Percentiles rank a stretch among this genome's conserved stretches.
phyloP scores from a whole-genome alignment of 2,888 invertebrate genomes.

The Alviniconcha strummeri region DNA sequence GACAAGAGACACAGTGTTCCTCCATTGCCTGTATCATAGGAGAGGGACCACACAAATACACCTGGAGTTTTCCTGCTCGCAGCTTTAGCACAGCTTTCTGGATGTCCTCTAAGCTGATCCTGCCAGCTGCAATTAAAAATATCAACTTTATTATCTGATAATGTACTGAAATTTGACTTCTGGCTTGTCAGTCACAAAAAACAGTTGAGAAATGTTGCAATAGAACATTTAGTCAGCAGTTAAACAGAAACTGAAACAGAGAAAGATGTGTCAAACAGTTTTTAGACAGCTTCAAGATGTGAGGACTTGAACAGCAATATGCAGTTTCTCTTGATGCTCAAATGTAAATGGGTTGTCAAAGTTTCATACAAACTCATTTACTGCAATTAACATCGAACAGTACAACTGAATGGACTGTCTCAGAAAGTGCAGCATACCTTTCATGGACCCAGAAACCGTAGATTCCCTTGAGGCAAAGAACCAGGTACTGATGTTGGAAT shows the following conservation, averaged over 20 bases:
- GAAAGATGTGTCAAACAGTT: neutral
- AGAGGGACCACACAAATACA: slow-evolving; percentile 64
- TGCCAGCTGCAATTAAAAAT: slow-evolving; percentile 42
- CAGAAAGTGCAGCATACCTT: neutral
- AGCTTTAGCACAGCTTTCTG: slow-evolving; percentile 46
- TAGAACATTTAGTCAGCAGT: neutral
- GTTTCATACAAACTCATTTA: too few species aligned
- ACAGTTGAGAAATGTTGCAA: neutral
- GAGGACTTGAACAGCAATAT: neutral
- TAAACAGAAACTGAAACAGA: neutral
- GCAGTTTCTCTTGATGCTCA: too few species aligned
- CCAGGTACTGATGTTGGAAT: neutral
- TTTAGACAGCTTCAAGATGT: neutral
- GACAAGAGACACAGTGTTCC: slow-evolving; percentile 43
- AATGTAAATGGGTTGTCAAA: too few species aligned
- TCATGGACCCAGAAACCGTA: neutral
- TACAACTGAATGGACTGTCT: neutral
- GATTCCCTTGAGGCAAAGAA: slow-evolving; percentile 17
- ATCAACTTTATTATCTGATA: neutral
- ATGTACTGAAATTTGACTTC: too few species aligned
- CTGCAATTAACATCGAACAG: too few species aligned
- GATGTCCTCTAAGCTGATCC: slow-evolving; percentile 48
- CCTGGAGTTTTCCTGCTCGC: slow-evolving; percentile 44
- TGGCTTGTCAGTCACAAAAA: neutral
- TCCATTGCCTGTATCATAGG: slow-evolving; percentile 59